Evolutionary conservation across 2,888 invertebrate genomes (phyloP).

Genomic region (Syrphus vitripennis): DNA sequence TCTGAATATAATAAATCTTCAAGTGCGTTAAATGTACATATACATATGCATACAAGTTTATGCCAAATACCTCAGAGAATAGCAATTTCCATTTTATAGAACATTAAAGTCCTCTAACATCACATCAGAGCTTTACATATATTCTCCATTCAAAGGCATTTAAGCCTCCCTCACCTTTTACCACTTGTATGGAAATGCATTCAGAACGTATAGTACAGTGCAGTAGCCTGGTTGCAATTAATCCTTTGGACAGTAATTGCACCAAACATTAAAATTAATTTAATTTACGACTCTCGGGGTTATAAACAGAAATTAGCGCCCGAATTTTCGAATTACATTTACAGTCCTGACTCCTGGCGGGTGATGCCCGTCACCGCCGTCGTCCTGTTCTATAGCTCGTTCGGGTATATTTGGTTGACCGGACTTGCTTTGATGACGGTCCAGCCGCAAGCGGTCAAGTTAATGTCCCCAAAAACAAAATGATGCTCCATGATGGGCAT

Average conservation of each 20-base stretch:
- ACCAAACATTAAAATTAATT: slow-evolving; percentile 70
- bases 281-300: slow-evolving; percentile 63
- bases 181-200: slow-evolving; percentile 29
- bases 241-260: slow-evolving; percentile 68
- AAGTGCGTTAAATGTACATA: slow-evolving; percentile 17
- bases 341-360: neutral
- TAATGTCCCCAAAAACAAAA: slow-evolving; percentile 62
- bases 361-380: neutral
- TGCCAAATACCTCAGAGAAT: slow-evolving; percentile 35
- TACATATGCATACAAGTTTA: neutral
- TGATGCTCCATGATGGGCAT: slow-evolving; percentile 37
- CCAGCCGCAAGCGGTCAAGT: slow-evolving; percentile 64
- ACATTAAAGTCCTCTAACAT: slow-evolving; percentile 56
- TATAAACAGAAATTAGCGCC: slow-evolving; percentile 65
- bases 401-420: neutral
- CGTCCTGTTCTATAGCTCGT: neutral
- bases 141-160: neutral
- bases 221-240: slow-evolving; percentile 51
- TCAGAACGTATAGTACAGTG: neutral
- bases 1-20: slow-evolving; percentile 28
- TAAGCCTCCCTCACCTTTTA: neutral
- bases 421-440: slow-evolving; percentile 40
- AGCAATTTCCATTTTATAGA: slow-evolving; percentile 56
- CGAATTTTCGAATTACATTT: slow-evolving; percentile 33
- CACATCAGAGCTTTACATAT: slow-evolving; percentile 15